Evolutionary conservation across 2,888 invertebrate species (phyloP).

Genomic region (Drosophila phalerata): DNA sequence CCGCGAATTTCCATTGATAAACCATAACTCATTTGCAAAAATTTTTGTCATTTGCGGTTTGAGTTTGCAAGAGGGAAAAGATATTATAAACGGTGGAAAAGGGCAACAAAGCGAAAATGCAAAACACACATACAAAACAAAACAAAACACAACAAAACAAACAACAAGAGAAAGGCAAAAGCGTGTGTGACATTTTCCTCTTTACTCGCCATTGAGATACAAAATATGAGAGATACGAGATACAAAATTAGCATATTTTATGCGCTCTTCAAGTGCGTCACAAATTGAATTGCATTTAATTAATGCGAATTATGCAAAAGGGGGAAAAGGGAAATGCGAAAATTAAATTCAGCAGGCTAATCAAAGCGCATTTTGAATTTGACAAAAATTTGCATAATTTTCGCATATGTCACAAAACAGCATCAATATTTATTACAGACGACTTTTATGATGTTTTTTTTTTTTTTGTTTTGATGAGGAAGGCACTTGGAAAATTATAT

Average conservation of each 20-base stretch:
- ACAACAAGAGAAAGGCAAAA: slow-evolving; percentile 22
- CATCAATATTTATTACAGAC: slow-evolving; percentile 59
- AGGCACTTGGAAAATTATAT: not conserved
- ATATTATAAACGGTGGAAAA: slow-evolving; percentile 13
- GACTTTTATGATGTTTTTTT: not conserved
- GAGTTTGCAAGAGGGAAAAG: slow-evolving; percentile 9
- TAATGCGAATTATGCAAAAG: slow-evolving; percentile 41
- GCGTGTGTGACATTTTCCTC: slow-evolving; percentile 38
- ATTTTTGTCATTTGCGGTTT: slow-evolving; percentile 60
- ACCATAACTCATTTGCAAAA: slow-evolving; percentile 41
- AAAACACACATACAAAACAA: slow-evolving; percentile 6
- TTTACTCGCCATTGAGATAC: slow-evolving; percentile 5
- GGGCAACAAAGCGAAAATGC: slow-evolving; percentile 17
- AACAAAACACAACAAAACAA: slow-evolving; percentile 7
- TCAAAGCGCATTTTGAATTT: slow-evolving; percentile 47
- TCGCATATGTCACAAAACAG: slow-evolving; percentile 62
- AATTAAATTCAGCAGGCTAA: slow-evolving; percentile 42
- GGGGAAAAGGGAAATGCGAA: slow-evolving; percentile 13
- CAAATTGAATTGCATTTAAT: slow-evolving; percentile 59
- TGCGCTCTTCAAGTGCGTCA: slow-evolving; percentile 55
- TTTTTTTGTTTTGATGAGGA: not conserved
- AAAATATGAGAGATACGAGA: not conserved
- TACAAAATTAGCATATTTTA: slow-evolving; percentile 70
- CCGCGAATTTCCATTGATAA: slow-evolving; percentile 40
- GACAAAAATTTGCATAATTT: slow-evolving; percentile 69